Base-by-base conservation (phyloP, 2,888 invertebrate species). In the Epistrophella euchroma region DNA sequence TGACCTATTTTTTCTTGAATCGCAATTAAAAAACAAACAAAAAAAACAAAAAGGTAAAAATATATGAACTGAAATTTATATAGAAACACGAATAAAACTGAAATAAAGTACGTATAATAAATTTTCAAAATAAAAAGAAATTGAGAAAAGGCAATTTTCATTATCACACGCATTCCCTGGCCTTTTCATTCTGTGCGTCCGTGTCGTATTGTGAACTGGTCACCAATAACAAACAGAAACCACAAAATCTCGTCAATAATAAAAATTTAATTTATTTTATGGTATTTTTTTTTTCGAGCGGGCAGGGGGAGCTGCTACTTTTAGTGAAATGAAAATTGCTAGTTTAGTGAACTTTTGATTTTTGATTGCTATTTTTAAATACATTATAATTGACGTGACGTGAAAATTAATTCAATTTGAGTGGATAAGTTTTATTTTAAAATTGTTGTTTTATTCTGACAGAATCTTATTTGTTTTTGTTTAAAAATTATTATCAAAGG, bases 91-190 rank as follows among this genome's bases (percentile, higher is more conserved):
- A 56, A 60, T 32, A 40, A 58, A 58, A 72, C 17, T 28, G 15
- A 64, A 71, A 45, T 45, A 78, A 72, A 72, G 28, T 47, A 22
- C 40, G 9, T 17, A 43, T 22, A 52, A 80, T 80, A 80, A 80
- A 80, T 80, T 73, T 43, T 43, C 35, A 40, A 6, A 50, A 50
- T 25, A 22, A 52, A 25, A 50, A 43, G 6, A 32, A 37, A 40
- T 32, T 45, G 55, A 13, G 45, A 40, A 43, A 52, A 55, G 32
- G 47, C n/a, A 71, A 28, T 62, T 66, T 77, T 64, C 45, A 56
- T 72, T 37, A 50, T 50, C 28, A 47, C 17, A 52, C 52, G 15
- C 43, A 4, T 5, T 3, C 45, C 45, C 45, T 15, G 15, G n/a
- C n/a, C n/a, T n/a, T n/a, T n/a, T n/a, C n/a, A n/a, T n/a, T n/a